Base-by-base conservation (phyloP, 2,888 invertebrate species). In the Lamellibrachia columna region DNA sequence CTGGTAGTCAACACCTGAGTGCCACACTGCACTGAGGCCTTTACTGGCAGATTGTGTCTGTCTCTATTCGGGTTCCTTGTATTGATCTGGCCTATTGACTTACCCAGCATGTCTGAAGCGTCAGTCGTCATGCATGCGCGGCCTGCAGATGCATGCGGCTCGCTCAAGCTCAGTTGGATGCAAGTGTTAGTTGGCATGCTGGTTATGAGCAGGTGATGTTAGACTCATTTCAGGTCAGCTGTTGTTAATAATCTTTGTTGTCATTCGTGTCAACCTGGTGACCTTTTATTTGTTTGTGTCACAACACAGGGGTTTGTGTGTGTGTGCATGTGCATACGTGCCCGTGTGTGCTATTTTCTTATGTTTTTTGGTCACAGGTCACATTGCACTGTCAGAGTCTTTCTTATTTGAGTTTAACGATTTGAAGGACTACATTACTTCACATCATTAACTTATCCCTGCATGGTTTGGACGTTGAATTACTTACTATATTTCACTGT, bases 171-270 rank as follows among this genome's bases (percentile, higher is more conserved):
- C 75, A 75, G 75, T 75, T 75, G 22, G 75, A 2, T 75, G 75
- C 22, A 6, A 75, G 75, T 4, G 22, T 75, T n/a, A 75, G 75
- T 75, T 22, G 22, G 75, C 22, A n/a, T 15, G 75, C 75, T 75
- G 75, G 75, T 75, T 75, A 75, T 22, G 75, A 22, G 75, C 75
- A 75, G 75, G 75, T 75, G 75, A 75, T 75, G 75, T 75, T 75
- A 75, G 75, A 22, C 6, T 75, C 4, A 75, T n/a, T 75, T 75
- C 75, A 75, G 3, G 75, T 75, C 6, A n/a, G 75, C 22, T 6
- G 75, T 75, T 22, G 55, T 75, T 75, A 75, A 75, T 75, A 15
- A n/a, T n/a, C 75, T 75, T 15, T 75, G 75, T 22, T 75, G 75
- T 75, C n/a, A 4, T 75, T 75, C 75, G 22, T 75, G 75, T 15